Evolutionary conservation across 64 coral and sea anemone species (phyloP), one percentile per base, ranked within the genome.

Genomic region (Dendrophyllia cribrosa): DNA sequence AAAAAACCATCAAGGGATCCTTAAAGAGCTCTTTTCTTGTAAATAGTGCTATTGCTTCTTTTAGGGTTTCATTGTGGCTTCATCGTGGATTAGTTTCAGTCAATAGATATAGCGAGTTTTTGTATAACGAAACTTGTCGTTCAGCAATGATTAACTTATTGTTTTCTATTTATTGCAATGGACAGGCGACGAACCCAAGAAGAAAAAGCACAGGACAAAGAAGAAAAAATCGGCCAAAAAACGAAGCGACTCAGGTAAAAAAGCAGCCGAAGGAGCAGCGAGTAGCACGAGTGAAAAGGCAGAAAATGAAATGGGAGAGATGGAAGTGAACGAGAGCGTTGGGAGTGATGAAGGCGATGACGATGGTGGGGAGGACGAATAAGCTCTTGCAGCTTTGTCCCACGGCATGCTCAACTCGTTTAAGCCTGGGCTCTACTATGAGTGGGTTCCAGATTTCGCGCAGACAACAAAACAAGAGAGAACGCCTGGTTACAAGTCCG

Each of bases 131-230:
- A 34, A 34, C 34, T 34, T 34, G 34, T 34, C 34, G 34, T 34
- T 34, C 34, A 34, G 34, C 34, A 34, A 34, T 34, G 34, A 34
- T 34, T 34, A 34, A 34, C 34, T 34, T 14, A 44, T 55, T 19
- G 19, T 15, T 92, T 25, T 74, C 4, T 59, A 9, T 71, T 21
- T 55, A 64, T 10, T 86, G 86, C 16, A 49, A 61, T 75, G 15
- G 13, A 15, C 71, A 95, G 88, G 59, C 7, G 95, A 91, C 50
- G 95, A 96, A 82, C 95, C 91, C 49, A 89, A 86, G 48, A 96
- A 91, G 67, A 96, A 96, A 92, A 94, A 96, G 76, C 78, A 70
- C 43, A 96, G 76, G 20, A 85, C 82, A 59, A 94, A 94, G 46
- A 93, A 94, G 70, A 96, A 87, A 83, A 25, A 13, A 22, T 80